Evolutionary conservation across 2,113 vertebrate genomes (phyloP).

Genomic region (Chaetodon auriga): DNA sequence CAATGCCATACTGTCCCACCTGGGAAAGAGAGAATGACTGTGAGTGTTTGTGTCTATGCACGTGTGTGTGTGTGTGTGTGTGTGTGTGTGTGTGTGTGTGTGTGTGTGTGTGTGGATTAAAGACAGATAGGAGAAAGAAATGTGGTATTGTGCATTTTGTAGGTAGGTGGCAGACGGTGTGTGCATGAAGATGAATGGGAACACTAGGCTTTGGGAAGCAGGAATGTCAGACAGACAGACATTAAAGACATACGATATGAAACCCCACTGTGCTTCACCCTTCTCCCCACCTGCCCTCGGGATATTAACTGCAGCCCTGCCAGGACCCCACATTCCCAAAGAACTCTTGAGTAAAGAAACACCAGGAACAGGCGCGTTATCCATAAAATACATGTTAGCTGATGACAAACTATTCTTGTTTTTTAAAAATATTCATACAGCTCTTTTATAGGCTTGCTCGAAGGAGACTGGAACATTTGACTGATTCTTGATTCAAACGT

Average conservation of each 20-base stretch:
- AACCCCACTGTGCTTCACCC: conserved; percentile 42
- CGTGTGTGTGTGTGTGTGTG: neutral
- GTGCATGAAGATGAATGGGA: conserved; percentile 49
- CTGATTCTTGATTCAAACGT: neutral
- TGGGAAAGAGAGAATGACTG: conserved; percentile 2
- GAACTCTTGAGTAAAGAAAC: conserved; percentile 44
- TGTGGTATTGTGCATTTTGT: conserved; percentile 10
- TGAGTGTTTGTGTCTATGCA: neutral
- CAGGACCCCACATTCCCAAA: conserved; percentile 56
- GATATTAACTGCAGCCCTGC: conserved; percentile 44
- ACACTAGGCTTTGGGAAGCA: conserved; percentile 37
- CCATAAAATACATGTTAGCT: conserved; percentile 37
- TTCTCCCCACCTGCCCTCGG: conserved; percentile 48
- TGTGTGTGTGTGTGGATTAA: neutral
- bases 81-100: neutral
- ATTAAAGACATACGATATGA: conserved; percentile 65
- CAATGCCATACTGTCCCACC: conserved; percentile 18
- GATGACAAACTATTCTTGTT: conserved; percentile 19
- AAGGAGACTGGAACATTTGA: neutral
- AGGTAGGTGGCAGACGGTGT: conserved; percentile 43
- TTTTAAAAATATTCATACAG: neutral
- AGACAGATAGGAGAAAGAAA: neutral
- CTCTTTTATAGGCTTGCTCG: conserved; percentile 17
- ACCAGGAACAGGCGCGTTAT: conserved; percentile 15
- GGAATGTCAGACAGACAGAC: conserved; percentile 63